Percentiles rank a stretch among this genome's conserved stretches.
Evolutionary conservation across 2,113 vertebrate genomes (phyloP).

Genomic region (Myotis davidii): DNA sequence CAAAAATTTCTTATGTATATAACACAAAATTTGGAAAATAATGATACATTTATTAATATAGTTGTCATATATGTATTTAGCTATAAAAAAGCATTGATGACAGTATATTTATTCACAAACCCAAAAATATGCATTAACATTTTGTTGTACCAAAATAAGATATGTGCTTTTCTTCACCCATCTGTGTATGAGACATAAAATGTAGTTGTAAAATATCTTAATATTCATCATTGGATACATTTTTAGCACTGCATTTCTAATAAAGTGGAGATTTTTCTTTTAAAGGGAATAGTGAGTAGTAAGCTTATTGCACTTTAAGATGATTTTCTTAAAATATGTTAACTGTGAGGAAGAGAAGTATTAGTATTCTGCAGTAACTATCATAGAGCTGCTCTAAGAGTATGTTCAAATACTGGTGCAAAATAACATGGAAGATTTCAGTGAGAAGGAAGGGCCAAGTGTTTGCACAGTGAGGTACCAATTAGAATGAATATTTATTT

Average conservation of each 20-base stretch:
- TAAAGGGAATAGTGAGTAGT: neutral
- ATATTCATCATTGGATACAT: neutral
- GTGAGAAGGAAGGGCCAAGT: neutral
- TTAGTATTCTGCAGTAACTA: neutral
- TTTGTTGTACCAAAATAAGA: neutral
- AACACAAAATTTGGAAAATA: slow-evolving; percentile 3
- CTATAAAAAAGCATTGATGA: neutral
- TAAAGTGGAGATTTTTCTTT: slow-evolving; percentile 1
- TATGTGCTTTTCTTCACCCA: neutral
- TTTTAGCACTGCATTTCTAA: neutral
- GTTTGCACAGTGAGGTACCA: neutral
- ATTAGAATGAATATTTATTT: neutral
- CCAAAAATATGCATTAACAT: neutral
- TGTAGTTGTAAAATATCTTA: neutral
- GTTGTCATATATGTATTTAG: neutral
- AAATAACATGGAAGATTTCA: neutral
- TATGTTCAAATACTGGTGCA: neutral
- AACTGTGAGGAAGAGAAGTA: neutral
- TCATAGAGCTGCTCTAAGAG: neutral
- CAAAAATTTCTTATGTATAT: neutral
- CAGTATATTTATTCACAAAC: neutral
- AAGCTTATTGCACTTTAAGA: neutral
- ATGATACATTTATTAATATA: neutral
- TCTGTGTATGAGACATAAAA: neutral
- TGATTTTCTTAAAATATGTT: neutral